Percentiles rank a stretch among this genome's conserved stretches.
Conservation (phyloP, 2,888 invertebrate genomes). For the Heliconius hortense region DNA sequence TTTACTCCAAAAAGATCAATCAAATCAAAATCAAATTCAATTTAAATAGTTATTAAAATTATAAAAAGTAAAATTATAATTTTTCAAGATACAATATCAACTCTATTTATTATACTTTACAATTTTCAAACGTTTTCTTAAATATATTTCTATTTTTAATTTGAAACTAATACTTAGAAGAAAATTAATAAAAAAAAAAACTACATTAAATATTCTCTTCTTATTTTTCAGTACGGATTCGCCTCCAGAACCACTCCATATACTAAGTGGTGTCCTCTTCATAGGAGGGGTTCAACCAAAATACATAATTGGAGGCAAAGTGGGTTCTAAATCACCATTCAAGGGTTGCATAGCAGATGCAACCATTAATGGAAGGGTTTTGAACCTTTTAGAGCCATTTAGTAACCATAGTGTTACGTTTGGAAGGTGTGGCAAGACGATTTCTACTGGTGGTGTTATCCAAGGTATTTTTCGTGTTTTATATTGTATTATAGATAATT, state of each 20-base stretch:
- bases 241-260: slow-evolving; percentile 82
- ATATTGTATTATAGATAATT: background rate
- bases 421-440: slow-evolving; percentile 61
- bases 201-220: background rate
- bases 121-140: background rate
- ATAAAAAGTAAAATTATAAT: too few species aligned
- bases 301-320: slow-evolving; percentile 78
- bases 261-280: slow-evolving; percentile 87
- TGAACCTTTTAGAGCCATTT: slow-evolving; percentile 65
- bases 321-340: slow-evolving; percentile 85
- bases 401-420: slow-evolving; percentile 62
- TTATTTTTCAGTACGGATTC: slow-evolving; percentile 71
- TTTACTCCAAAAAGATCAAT: too few species aligned
- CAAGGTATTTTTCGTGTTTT: slow-evolving; percentile 53
- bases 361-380: slow-evolving; percentile 88
- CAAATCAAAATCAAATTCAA: too few species aligned
- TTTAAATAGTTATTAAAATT: too few species aligned
- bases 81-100: background rate
- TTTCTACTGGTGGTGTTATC: slow-evolving; percentile 64
- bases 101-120: background rate
- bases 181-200: background rate
- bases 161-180: too few species aligned
- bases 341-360: slow-evolving; percentile 96
- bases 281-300: slow-evolving; percentile 91
- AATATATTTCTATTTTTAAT: background rate